Conservation (phyloP, 1,140 invertebrate species). For the Arctopsyche grandis region DNA sequence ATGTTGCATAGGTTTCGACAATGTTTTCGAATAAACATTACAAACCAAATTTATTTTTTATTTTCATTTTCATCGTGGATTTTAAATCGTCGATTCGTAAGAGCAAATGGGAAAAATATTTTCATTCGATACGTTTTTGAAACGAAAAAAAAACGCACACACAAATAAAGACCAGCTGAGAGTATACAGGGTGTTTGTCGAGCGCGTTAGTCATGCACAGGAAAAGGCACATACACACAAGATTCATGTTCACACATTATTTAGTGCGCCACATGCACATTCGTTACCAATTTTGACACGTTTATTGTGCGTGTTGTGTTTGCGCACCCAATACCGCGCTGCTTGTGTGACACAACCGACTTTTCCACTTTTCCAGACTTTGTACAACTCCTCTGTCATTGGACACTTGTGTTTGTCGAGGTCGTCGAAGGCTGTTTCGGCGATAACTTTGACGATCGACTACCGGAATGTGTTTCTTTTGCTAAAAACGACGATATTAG, state of each 20-base stretch:
- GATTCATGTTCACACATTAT: neutral
- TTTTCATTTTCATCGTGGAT: too few relatives aligned
- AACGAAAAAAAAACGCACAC: too few relatives aligned
- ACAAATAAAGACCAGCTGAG: conserved; percentile 4
- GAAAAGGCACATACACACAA: neutral
- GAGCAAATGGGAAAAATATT: conserved; percentile 11
- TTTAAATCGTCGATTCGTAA: neutral
- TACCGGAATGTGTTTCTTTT: neutral
- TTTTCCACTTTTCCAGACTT: neutral
- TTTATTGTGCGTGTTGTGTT: conserved; percentile 31
- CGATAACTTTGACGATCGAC: neutral
- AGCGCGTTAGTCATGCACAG: neutral
- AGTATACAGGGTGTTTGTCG: neutral
- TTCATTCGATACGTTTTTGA: neutral
- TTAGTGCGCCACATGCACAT: conserved; percentile 28
- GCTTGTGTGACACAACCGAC: conserved; percentile 14
- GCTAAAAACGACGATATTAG: neutral
- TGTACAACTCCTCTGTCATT: neutral
- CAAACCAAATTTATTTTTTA: too few relatives aligned
- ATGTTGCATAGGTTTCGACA: too few relatives aligned
- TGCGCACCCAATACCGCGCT: conserved; percentile 1
- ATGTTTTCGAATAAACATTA: too few relatives aligned
- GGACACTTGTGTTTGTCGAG: neutral
- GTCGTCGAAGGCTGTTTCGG: conserved; percentile 14
- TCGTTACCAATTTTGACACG: conserved; percentile 35